A percentile compares a stretch with the other conserved stretches of the same genome.
phyloP scores from a whole-genome alignment of 2,888 invertebrate species.

The Apodemia duryi region DNA sequence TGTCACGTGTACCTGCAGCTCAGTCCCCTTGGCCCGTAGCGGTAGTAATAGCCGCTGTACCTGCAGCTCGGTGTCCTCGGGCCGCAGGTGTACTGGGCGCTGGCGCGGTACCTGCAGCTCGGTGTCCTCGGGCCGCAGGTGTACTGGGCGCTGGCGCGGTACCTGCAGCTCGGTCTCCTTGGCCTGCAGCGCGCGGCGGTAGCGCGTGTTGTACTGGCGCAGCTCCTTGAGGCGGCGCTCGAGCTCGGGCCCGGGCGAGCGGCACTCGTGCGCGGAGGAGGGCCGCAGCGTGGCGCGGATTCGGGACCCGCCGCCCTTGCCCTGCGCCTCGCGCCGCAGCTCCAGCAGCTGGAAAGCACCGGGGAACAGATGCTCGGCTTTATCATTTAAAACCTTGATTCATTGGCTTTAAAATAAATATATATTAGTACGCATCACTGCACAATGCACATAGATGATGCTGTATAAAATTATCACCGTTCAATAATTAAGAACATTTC shows the following conservation, averaged over 20 bases:
- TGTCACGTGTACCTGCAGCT: background rate
- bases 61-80: conserved; percentile 80
- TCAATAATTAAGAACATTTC: too few relatives aligned
- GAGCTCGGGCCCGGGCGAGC: conserved; percentile 90
- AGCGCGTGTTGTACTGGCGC: conserved; percentile 90
- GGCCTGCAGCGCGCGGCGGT: conserved; percentile 89
- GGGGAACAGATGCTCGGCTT: too few relatives aligned
- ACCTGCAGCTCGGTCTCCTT: conserved; percentile 90
- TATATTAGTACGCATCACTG: too few relatives aligned
- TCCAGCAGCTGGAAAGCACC: conserved; percentile 86
- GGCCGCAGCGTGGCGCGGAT: conserved; percentile 93
- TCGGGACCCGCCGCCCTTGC: conserved; percentile 87
- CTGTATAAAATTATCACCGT: too few relatives aligned
- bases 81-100: too few relatives aligned
- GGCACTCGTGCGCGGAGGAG: conserved; percentile 86
- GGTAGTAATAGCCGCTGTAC: conserved; percentile 44
- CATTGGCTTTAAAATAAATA: too few relatives aligned
- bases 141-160: background rate
- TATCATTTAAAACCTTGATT: too few relatives aligned
- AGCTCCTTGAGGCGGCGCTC: conserved; percentile 91
- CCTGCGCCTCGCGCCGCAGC: conserved; percentile 88
- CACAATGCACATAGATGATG: too few relatives aligned
- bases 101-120: conserved; percentile 82
- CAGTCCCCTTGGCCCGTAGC: background rate
- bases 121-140: background rate